Conservation (phyloP, 1,140 invertebrate species). For the Drosophila malerkotliana region DNA sequence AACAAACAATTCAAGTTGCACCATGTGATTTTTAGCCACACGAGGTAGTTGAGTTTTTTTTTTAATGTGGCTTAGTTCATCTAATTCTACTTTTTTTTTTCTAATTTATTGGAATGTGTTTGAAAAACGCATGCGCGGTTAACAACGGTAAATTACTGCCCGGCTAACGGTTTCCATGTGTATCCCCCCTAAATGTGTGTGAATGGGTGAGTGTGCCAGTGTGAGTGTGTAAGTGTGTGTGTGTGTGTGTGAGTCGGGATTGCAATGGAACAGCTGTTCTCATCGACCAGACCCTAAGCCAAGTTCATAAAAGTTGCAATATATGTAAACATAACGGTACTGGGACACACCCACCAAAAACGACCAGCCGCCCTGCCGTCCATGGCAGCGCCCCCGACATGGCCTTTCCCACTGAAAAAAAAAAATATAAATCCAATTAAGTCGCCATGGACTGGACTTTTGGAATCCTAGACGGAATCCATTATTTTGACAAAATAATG, state of each 20-base stretch:
- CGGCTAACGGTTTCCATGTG: constrained; percentile 28
- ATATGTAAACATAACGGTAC: background rate
- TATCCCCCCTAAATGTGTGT: background rate
- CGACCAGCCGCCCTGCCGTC: too few relatives aligned
- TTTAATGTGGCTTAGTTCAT: background rate
- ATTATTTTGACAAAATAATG: background rate
- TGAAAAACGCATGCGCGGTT: constrained; percentile 36
- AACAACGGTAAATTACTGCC: constrained; percentile 30
- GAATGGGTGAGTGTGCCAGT: constrained; percentile 10
- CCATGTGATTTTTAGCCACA: background rate
- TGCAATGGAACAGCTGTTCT: constrained; percentile 43
- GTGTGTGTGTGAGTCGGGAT: constrained; percentile 12
- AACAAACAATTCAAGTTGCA: constrained; percentile 5
- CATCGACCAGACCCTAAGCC: constrained; percentile 11
- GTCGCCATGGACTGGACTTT: background rate
- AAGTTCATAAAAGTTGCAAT: background rate
- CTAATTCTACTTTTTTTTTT: constrained; percentile 14
- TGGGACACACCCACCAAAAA: background rate
- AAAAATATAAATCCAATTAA: background rate
- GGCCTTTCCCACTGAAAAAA: background rate
- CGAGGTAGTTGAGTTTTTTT: background rate
- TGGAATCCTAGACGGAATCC: background rate
- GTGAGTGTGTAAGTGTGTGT: constrained; percentile 14
- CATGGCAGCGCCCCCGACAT: too few relatives aligned
- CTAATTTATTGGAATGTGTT: constrained; percentile 32